Evolutionary conservation across 2,888 invertebrate species (phyloP).

Genomic region (Lasioglossum calceatum): DNA sequence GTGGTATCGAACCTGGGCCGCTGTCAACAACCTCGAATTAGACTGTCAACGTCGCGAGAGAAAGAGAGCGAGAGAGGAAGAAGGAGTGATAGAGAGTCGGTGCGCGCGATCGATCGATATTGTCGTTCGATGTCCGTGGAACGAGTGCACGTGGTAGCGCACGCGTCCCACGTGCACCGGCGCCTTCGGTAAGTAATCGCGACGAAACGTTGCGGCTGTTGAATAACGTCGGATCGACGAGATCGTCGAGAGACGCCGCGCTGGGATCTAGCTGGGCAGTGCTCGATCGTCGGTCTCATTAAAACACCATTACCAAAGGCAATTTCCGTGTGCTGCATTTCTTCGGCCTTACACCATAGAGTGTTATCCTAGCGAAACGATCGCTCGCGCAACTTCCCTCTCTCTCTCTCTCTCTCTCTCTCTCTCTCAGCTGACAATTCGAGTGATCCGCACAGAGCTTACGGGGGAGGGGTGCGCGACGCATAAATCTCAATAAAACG

Average conservation of each 20-base stretch:
- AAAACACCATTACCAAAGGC: constrained; percentile 51
- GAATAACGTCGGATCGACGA: constrained; percentile 19
- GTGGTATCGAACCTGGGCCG: background rate
- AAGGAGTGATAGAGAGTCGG: background rate
- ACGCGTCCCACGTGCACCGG: constrained; percentile 67
- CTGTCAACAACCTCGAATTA: constrained; percentile 36
- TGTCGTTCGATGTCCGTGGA: constrained; percentile 51
- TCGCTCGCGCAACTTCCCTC: background rate
- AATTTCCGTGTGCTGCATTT: constrained; percentile 48
- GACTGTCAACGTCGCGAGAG: constrained; percentile 20
- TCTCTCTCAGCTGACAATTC: constrained; percentile 55
- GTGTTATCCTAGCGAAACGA: constrained; percentile 25
- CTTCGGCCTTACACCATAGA: constrained; percentile 26
- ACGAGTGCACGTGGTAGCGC: constrained; percentile 63
- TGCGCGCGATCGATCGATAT: constrained; percentile 60
- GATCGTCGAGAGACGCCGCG: background rate
- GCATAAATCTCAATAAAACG: constrained; percentile 72
- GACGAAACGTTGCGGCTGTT: constrained; percentile 29
- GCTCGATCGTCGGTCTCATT: constrained; percentile 36
- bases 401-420: background rate
- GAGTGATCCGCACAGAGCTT: constrained; percentile 16
- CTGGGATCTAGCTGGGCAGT: background rate
- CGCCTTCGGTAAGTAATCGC: constrained; percentile 45
- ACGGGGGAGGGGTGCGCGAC: constrained; percentile 43
- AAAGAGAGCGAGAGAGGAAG: background rate